Evolutionary conservation across 1,140 invertebrate genomes (phyloP).

Genomic region (Procambarus clarkii): DNA sequence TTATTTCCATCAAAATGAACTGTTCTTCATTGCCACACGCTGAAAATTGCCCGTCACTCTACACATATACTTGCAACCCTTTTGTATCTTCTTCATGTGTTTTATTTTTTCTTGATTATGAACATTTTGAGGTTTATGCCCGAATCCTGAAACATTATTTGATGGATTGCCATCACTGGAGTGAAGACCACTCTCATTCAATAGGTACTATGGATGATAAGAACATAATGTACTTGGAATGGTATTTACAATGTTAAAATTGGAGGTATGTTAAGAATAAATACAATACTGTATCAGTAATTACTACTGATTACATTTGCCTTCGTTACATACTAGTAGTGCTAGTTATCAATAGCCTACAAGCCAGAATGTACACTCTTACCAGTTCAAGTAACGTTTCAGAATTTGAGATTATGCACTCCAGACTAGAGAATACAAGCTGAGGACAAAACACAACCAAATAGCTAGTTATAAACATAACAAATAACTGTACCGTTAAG

Average conservation of each 20-base stretch:
- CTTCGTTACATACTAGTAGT: background rate
- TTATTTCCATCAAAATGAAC: background rate
- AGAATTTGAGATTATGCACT: slow-evolving; percentile 55
- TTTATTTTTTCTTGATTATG: background rate
- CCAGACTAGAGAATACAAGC: slow-evolving; percentile 30
- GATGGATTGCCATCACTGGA: background rate
- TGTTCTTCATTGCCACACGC: background rate
- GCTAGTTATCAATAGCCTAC: background rate
- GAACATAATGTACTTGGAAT: slow-evolving; percentile 40
- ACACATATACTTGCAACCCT: background rate
- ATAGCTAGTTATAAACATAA: slow-evolving; percentile 25
- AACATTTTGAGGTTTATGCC: slow-evolving; percentile 27
- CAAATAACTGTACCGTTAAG: slow-evolving; percentile 39
- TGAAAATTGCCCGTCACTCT: background rate
- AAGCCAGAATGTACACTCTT: background rate
- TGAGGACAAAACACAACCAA: slow-evolving; percentile 43
- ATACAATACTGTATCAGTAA: background rate
- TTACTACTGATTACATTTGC: slow-evolving; percentile 10
- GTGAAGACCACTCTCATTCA: slow-evolving; percentile 12
- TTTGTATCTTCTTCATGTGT: background rate
- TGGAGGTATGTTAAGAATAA: slow-evolving; percentile 31
- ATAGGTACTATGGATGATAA: slow-evolving; percentile 28
- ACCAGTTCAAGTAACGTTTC: background rate
- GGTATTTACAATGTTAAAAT: slow-evolving; percentile 51
- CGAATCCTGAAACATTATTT: slow-evolving; percentile 15